Base-by-base conservation (phyloP, 2,113 vertebrate species). In the Rhombomys opimus region DNA sequence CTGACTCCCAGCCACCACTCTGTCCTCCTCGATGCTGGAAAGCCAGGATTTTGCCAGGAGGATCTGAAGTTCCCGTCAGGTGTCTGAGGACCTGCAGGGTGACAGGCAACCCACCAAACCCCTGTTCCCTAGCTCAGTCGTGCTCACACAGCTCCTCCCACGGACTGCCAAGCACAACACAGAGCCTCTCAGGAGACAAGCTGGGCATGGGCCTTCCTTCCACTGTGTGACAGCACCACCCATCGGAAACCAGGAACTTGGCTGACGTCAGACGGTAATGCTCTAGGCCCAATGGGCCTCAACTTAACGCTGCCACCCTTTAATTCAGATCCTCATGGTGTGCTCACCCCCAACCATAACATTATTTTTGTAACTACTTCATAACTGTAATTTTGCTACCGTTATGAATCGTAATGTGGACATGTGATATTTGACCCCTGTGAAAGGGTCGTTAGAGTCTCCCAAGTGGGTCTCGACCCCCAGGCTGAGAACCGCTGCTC, bases 101-200 rank as follows among this genome's bases (percentile, higher is more conserved):
- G 57, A 75, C 85, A 76, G 46, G 25, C 0, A 20, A 14, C n/a
- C 61, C 75, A 59, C 57, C 32, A 18, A 32, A 41, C 25, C 38
- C 75, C 84, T 35, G 10, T 18, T 27, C 76, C 61, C 32, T 38
- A 13, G 4, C 8, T 76, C 85, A 18, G 4, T 22, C 46, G 17
- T 0, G 54, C 13, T 65, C 82, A 17, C 0, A 3, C 0, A 18
- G 46, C 6, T 20, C 32, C 87, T 81, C 72, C 73, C 8, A 30
- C 67, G 17, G 10, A 11, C 57, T 9, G 2, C 52, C 81, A 7
- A 0, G 0, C 27, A 61, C 1, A 20, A 52, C 38, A 86, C 0
- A 0, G 10, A 68, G 59, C 7, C 73, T 54, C 17, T 46, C 50
- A 5, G 38, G 32, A 59, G 70, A n/a, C 63, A n/a, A n/a, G 7